Evolutionary conservation across 2,113 vertebrate species (phyloP).

Genomic region (Macroglossus sobrinus): DNA sequence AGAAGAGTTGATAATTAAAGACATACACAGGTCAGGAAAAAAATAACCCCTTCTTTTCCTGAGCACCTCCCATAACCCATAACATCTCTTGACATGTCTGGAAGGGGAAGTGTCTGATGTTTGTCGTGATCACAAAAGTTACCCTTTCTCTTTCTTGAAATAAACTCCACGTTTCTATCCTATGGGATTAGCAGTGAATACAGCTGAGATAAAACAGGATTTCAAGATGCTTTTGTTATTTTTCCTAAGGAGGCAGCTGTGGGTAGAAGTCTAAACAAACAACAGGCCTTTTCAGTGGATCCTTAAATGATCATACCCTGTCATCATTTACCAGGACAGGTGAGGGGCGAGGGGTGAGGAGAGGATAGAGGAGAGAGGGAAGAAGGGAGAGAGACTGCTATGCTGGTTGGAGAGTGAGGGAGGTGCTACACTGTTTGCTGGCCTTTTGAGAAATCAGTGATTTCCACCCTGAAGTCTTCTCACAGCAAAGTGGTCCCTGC

Average conservation of each 20-base stretch:
- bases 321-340: background rate
- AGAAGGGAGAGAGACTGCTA: background rate
- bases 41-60: background rate
- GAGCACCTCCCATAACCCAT: background rate
- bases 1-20: background rate
- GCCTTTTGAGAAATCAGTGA: background rate
- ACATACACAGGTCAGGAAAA: background rate
- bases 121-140: background rate
- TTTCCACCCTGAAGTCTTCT: background rate
- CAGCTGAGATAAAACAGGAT: conserved; percentile 38
- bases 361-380: no score
- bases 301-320: background rate
- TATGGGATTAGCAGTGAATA: conserved; percentile 39
- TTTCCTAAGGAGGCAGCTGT: conserved; percentile 32
- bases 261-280: background rate
- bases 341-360: no score
- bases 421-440: background rate
- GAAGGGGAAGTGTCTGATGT: conserved; percentile 10
- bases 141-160: conserved; percentile 6
- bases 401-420: background rate
- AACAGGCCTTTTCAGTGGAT: conserved; percentile 1
- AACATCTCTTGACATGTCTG: background rate
- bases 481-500: background rate
- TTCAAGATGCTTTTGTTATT: conserved; percentile 31
- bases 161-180: background rate